Percentiles rank a stretch among this genome's conserved stretches.
These are phyloP conservation scores for Xestoiulus laeticollis DNA, from an alignment of 2,888 invertebrate species.

Conservation along the genomic window DNA sequence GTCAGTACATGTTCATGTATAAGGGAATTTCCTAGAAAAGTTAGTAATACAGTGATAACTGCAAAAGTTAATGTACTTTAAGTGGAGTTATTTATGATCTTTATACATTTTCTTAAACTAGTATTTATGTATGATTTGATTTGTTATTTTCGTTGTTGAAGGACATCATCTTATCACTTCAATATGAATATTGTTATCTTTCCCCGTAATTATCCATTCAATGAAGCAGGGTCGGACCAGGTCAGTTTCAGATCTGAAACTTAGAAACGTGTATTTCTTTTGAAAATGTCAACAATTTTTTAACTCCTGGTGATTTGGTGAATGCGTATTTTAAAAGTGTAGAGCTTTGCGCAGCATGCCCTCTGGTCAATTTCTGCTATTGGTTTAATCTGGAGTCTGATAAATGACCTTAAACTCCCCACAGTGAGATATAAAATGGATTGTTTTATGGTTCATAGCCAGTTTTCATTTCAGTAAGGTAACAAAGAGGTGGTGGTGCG, in stretches of 20 bases:
- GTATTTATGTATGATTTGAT: not conserved
- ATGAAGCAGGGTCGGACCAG: not conserved
- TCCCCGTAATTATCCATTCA: not conserved
- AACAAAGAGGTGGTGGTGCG: not conserved
- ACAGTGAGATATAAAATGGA: not conserved
- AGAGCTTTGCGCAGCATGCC: not conserved
- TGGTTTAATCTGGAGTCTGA: not conserved
- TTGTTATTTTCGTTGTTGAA: not conserved
- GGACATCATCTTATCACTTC: not conserved
- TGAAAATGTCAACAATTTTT: not conserved
- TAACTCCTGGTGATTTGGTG: not conserved
- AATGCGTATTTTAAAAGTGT: not conserved
- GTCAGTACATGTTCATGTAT: not conserved
- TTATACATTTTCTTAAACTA: not conserved
- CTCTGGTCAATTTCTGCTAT: constrained; percentile 15
- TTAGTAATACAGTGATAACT: not conserved
- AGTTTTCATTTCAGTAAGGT: not conserved
- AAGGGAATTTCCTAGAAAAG: not conserved
- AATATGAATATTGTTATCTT: not conserved
- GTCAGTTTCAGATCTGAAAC: not conserved
- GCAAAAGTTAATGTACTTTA: not conserved
- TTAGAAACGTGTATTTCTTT: not conserved
- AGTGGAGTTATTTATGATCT: not conserved
- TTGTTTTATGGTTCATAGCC: not conserved
- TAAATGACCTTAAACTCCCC: constrained; percentile 6